phyloP scores from a whole-genome alignment of 2,888 invertebrate genomes.

The Pharmacophagus antenor region DNA sequence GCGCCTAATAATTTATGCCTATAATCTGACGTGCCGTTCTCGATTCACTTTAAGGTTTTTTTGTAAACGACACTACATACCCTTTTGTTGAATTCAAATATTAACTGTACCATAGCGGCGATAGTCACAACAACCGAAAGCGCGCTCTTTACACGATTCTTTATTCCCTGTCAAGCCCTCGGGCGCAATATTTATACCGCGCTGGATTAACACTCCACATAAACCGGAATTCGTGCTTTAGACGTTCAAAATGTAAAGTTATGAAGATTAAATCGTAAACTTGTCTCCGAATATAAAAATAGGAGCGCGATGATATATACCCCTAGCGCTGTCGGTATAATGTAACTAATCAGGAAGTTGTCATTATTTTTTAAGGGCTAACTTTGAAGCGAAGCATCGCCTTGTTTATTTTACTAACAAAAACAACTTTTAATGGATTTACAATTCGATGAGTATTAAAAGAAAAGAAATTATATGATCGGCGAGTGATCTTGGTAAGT shows the following conservation, averaged over 20 bases:
- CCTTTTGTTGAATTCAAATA: constrained; percentile 68
- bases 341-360: constrained; percentile 68
- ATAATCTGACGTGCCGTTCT: constrained; percentile 74
- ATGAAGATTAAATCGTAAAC: constrained; percentile 52
- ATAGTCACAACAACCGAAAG: constrained; percentile 70
- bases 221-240: constrained; percentile 46
- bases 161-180: constrained; percentile 55
- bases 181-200: constrained; percentile 50
- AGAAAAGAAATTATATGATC: constrained; percentile 30
- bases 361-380: constrained; percentile 78
- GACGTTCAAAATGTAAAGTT: constrained; percentile 43
- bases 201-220: constrained; percentile 49
- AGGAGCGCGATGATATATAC: constrained; percentile 52
- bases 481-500: constrained; percentile 3
- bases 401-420: constrained; percentile 71
- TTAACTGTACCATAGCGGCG: constrained; percentile 63
- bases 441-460: constrained; percentile 69
- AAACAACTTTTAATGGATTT: constrained; percentile 77
- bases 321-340: constrained; percentile 45
- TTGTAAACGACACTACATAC: constrained; percentile 60
- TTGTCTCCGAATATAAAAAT: constrained; percentile 46
- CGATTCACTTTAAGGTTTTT: constrained; percentile 60
- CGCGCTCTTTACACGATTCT: constrained; percentile 57
- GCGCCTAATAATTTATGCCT: constrained; percentile 78
- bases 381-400: constrained; percentile 65